phyloP scores from a whole-genome alignment of 2,888 invertebrate genomes.

The Melolontha melolontha region DNA sequence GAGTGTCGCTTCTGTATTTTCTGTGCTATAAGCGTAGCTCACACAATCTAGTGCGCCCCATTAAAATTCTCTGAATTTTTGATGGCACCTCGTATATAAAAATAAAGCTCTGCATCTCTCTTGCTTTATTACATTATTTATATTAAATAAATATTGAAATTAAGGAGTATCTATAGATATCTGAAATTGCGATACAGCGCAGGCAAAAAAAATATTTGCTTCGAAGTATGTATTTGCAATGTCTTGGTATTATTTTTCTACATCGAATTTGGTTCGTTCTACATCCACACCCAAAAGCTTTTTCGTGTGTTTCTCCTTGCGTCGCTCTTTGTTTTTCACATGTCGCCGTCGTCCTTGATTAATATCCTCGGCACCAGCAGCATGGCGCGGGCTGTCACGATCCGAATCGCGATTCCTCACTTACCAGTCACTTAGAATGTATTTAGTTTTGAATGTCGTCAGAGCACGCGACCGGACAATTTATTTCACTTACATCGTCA shows the following conservation, averaged over 20 bases:
- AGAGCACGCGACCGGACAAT: conserved; percentile 59
- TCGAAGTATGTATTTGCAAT: no score
- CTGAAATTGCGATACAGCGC: no score
- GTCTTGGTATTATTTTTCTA: not conserved
- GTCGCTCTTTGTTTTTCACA: conserved; percentile 44
- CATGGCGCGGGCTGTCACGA: conserved; percentile 61
- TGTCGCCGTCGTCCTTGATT: conserved; percentile 52
- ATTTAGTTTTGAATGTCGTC: conserved; percentile 57
- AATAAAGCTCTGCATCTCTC: no score
- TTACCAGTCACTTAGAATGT: conserved; percentile 59
- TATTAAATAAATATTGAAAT: no score
- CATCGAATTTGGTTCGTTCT: conserved; percentile 6
- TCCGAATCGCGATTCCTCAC: conserved; percentile 58
- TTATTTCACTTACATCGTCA: conserved; percentile 59
- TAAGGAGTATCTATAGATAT: no score
- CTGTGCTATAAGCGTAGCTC: no score
- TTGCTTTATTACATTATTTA: no score
- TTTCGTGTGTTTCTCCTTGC: conserved; percentile 28
- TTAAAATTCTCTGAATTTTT: no score
- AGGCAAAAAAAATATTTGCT: no score
- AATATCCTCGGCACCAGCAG: conserved; percentile 55
- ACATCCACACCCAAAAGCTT: conserved; percentile 10
- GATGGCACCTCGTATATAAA: no score
- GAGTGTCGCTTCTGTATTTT: no score
- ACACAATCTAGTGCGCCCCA: no score